Base-by-base conservation (phyloP, 2,888 invertebrate genomes). In the Mallateleia sp. region DNA sequence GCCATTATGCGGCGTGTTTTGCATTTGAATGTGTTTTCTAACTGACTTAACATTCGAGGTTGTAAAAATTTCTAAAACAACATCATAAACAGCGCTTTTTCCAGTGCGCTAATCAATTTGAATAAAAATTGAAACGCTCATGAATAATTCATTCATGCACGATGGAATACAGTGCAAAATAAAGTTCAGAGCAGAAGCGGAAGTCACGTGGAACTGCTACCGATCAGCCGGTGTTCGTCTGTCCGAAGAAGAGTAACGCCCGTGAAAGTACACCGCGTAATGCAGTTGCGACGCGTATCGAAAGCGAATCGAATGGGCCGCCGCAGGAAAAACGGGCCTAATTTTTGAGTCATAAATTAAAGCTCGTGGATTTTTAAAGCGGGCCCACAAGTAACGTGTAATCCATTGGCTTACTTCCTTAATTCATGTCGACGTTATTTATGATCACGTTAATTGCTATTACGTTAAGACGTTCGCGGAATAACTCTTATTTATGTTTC, bases 241-340 rank as follows among this genome's bases (percentile, higher is more conserved):
- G 75, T 75, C 75, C 80, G 84, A 72, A 78, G 78, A 75, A 72
- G 85, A 80, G 62, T 75, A 85, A 79, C 74, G 72, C 78, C 81
- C 78, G 86, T 82, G 86, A 86, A 86, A 86, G 86, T 86, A 24
- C 71, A 64, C 47, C 85, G 80, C 87, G 85, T 85, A 88, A 85
- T 82, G 84, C 81, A 77, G 84, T 84, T 80, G 78, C 84, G 80
- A 77, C 81, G 83, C 79, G 82, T 77, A 80, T 78, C 77, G 81
- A 85, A 88, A 85, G 88, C 81, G 81, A 88, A 88, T 82, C 88
- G 79, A 88, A 85, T 56, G 69, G 20, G 56, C 32, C 64, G 80
- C 85, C 60, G 84, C 54, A 34, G 69, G 79, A 66, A 71, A 85
- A 69, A 80, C 56, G 47, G 62, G 38, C 72, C 54, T 75, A 80